Evolutionary conservation across 2,888 invertebrate species (phyloP), one percentile per base, ranked within the genome.

Genomic region (Merodon equestris): DNA sequence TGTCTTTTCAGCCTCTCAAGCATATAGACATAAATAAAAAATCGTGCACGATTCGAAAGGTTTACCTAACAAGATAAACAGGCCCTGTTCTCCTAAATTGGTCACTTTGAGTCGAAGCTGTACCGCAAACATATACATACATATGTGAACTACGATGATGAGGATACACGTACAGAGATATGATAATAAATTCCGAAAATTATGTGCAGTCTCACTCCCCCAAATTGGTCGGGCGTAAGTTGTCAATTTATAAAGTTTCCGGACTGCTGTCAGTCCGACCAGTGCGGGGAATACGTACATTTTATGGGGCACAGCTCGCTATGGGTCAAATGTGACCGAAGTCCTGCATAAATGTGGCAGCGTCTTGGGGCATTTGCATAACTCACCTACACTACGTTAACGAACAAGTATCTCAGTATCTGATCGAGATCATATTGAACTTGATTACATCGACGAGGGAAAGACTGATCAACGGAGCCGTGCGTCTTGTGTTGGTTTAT

Each of bases 281-380:
- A 3, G 40, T n/a, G 9, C 40, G 5, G 10, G 40, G 5, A n/a
- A 53, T 60, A 64, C 66, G 56, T 72, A 66, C 76, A 77, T 68
- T 73, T 67, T 73, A n/a, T n/a, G n/a, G 58, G 77, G 77, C 77
- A 67, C 63, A 73, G 77, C 73, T 57, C 63, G 60, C 63, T 13
- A 73, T 57, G 66, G 77, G 77, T 77, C 77, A 77, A 77, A 67
- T 67, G 77, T 61, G 57, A 73, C 64, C 75, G 54, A n/a, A n/a
- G 36, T 36, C 27, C n/a, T n/a, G n/a, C n/a, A n/a, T n/a, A n/a
- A n/a, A n/a, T n/a, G n/a, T n/a, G 44, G 19, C 54, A 27, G 57
- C 34, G 27, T 36, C 13, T 14, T 12, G 51, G 10, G 34, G 9
- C 61, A 73, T 77, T 77, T 73, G 57, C 73, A 67, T 73, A 77